Evolutionary conservation across 1,140 invertebrate species (phyloP), one percentile per base, ranked within the genome.

Genomic region (Acyrthosiphon pisum): DNA sequence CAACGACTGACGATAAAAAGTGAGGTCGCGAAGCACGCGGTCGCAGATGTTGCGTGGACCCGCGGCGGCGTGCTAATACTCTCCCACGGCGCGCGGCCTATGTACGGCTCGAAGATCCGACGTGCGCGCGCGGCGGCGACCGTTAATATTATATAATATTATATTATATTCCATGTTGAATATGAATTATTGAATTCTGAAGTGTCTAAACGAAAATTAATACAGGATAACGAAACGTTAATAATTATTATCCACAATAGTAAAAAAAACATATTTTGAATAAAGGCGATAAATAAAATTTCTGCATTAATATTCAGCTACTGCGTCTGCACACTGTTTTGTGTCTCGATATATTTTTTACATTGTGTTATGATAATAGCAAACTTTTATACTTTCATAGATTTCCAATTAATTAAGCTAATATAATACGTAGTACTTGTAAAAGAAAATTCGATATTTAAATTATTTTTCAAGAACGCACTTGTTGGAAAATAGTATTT

Each of bases 61-160:
- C 18, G 86, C 46, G 46, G 6, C 26, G 46, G 46, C 87, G 87
- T 22, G n/a, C 35, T 1, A 20, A 44, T n/a, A n/a, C 53, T 90
- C 89, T 90, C 89, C 89, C 53, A 90, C 89, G 53, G 44, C 88
- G 44, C 88, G 87, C 22, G 60, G n/a, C 60, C 60, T 76, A n/a
- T 76, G 60, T 35, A n/a, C 60, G 60, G 60, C n/a, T 76, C 60
- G 35, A 26, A 37, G n/a, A 44, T 56, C 8, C 26, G 26, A 8
- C n/a, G 87, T 26, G 84, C 37, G 41, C 37, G 41, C 20, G 18
- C 50, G 50, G 50, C 41, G 41, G 6, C 46, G 46, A 88, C 86
- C 46, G 86, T n/a, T 48, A 84, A 22, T 41, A 23, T 35, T 23
- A 37, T 83, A 26, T 1, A 6, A 37, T 35, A 35, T 35, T 0